Evolutionary conservation across 2,113 vertebrate species (phyloP).

Genomic region (Grammomys dolichurus): DNA sequence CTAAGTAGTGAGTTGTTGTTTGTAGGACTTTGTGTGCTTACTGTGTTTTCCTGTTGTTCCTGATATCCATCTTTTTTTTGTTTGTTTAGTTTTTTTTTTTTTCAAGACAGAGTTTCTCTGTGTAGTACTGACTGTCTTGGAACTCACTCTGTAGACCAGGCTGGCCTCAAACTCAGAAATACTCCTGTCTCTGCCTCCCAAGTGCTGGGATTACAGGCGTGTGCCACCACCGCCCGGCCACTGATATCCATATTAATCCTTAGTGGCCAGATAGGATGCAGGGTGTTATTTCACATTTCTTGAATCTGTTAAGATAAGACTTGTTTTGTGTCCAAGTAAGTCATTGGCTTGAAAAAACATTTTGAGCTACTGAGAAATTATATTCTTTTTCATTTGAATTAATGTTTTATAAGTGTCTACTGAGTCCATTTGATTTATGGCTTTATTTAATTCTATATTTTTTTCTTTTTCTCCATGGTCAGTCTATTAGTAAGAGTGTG

Average conservation of each 20-base stretch:
- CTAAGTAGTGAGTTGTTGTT: background rate
- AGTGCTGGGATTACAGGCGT: too few species aligned
- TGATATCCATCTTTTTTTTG: background rate
- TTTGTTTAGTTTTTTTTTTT: too few species aligned
- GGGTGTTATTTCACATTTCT: background rate
- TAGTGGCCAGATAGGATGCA: background rate
- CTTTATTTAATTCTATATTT: too few species aligned
- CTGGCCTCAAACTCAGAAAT: too few species aligned
- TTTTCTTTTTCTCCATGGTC: background rate
- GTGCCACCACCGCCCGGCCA: too few species aligned
- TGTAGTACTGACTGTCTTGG: too few species aligned
- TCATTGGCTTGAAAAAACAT: background rate
- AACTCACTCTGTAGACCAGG: too few species aligned
- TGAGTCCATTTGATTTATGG: background rate
- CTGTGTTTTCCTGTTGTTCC: background rate
- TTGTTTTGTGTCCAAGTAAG: background rate
- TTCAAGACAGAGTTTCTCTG: too few species aligned
- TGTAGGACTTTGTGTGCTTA: background rate
- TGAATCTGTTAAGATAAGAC: background rate
- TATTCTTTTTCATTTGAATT: background rate
- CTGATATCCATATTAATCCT: background rate
- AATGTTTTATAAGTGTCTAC: background rate
- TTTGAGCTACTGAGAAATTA: background rate
- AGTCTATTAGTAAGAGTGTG: background rate
- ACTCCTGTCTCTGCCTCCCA: too few species aligned